These are phyloP conservation scores for Trachelus iudaicus DNA, from an alignment of 2,888 invertebrate species.

Conservation along the genomic window DNA sequence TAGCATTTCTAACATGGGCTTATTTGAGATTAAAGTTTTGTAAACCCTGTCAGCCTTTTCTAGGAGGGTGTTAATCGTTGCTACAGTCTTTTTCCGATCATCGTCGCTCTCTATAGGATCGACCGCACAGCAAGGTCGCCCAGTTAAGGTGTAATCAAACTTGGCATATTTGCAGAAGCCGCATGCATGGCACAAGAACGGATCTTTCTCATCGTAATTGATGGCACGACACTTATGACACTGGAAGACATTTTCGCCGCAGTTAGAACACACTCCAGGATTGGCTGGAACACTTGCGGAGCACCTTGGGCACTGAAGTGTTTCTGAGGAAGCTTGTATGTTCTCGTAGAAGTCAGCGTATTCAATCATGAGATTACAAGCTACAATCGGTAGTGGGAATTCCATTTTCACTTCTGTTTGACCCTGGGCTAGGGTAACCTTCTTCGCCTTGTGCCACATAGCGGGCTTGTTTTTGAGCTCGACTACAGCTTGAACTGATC, in stretches of 20 bases:
- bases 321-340: slow-evolving; percentile 92
- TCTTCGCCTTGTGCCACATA: slow-evolving; percentile 97
- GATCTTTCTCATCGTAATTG: slow-evolving; percentile 99
- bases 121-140: slow-evolving; percentile 93
- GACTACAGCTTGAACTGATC: slow-evolving; percentile 95
- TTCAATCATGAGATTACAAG: slow-evolving; percentile 98
- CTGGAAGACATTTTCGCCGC: slow-evolving; percentile 98
- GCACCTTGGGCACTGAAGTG: slow-evolving; percentile 94
- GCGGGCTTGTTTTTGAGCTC: slow-evolving; percentile 96
- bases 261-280: slow-evolving; percentile 96
- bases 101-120: slow-evolving; percentile 98
- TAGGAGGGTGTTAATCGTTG: slow-evolving; percentile 87
- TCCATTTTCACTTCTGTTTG: slow-evolving; percentile 97
- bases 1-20: slow-evolving; percentile 88
- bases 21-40: slow-evolving; percentile 88
- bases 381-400: slow-evolving; percentile 95
- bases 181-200: slow-evolving; percentile 98
- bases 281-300: slow-evolving; percentile 97
- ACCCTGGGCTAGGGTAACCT: slow-evolving; percentile 87
- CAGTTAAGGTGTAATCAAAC: slow-evolving; percentile 94
- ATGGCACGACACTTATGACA: slow-evolving; percentile 99
- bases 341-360: slow-evolving; percentile 98
- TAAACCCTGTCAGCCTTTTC: slow-evolving; percentile 97
- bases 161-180: slow-evolving; percentile 99
- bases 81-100: slow-evolving; percentile 94